These are phyloP conservation scores for Merops nubicus DNA, from an alignment of 2,113 vertebrate species.

Conservation along the genomic window DNA sequence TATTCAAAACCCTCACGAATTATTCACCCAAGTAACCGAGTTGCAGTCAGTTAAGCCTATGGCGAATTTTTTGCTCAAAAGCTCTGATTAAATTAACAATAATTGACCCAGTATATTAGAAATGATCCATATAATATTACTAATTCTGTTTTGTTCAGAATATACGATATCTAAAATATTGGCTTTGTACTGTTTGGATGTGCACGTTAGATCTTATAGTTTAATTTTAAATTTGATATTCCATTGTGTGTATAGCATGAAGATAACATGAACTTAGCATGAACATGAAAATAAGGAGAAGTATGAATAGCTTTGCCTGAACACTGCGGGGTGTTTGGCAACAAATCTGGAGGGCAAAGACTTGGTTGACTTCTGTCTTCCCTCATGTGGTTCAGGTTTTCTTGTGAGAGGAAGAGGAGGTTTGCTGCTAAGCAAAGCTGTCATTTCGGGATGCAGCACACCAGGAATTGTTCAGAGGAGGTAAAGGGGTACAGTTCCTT, in stretches of 20 bases:
- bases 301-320: neutral
- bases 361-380: neutral
- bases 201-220: neutral
- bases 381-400: accelerated
- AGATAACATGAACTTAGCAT: too few species aligned
- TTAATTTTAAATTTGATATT: neutral
- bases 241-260: neutral
- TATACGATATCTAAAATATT: neutral
- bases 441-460: neutral
- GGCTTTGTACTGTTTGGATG: neutral
- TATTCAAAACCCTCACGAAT: neutral
- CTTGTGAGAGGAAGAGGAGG: neutral
- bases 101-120: neutral
- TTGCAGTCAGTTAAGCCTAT: neutral
- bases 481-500: accelerated
- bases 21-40: neutral
- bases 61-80: neutral
- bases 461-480: neutral
- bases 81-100: neutral
- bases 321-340: neutral
- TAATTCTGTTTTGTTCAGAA: neutral
- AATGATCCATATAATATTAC: neutral
- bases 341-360: neutral
- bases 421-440: neutral
- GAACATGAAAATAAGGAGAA: neutral